Conservation (phyloP, 1,140 invertebrate species). For the Hycleus phaleratus region DNA sequence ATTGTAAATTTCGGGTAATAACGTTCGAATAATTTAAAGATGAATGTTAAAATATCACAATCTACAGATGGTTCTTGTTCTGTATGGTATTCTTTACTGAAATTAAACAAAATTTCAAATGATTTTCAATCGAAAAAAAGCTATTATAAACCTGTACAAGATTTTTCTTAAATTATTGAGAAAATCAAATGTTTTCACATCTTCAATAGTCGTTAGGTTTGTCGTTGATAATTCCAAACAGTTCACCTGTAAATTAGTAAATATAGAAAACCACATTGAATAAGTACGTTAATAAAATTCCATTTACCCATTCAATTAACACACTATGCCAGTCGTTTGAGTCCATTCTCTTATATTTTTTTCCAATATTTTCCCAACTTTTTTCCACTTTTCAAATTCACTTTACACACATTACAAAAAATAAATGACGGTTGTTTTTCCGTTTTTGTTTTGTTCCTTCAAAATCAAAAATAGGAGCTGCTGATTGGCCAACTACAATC, state of each 20-base stretch:
- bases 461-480: too few relatives aligned
- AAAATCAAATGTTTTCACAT: slow-evolving; percentile 31
- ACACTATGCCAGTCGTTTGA: slow-evolving; percentile 29
- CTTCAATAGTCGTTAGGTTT: slow-evolving; percentile 25
- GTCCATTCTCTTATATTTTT: slow-evolving; percentile 16
- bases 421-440: too few relatives aligned
- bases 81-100: slow-evolving; percentile 5
- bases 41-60: slow-evolving; percentile 21
- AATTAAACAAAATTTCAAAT: neutral
- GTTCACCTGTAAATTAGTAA: slow-evolving; percentile 30
- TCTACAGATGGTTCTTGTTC: slow-evolving; percentile 7
- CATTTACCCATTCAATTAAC: slow-evolving; percentile 36
- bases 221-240: slow-evolving; percentile 31
- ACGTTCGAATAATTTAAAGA: slow-evolving; percentile 26
- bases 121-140: slow-evolving; percentile 1
- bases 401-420: too few relatives aligned
- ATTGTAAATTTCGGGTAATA: slow-evolving; percentile 30
- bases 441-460: too few relatives aligned
- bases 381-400: too few relatives aligned
- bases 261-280: neutral
- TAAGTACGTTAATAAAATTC: neutral
- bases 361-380: too few relatives aligned
- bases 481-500: too few relatives aligned
- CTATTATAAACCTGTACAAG: slow-evolving; percentile 24
- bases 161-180: slow-evolving; percentile 27